Evolutionary conservation across 2,113 vertebrate genomes (phyloP).

Genomic region (Chunga burmeisteri): DNA sequence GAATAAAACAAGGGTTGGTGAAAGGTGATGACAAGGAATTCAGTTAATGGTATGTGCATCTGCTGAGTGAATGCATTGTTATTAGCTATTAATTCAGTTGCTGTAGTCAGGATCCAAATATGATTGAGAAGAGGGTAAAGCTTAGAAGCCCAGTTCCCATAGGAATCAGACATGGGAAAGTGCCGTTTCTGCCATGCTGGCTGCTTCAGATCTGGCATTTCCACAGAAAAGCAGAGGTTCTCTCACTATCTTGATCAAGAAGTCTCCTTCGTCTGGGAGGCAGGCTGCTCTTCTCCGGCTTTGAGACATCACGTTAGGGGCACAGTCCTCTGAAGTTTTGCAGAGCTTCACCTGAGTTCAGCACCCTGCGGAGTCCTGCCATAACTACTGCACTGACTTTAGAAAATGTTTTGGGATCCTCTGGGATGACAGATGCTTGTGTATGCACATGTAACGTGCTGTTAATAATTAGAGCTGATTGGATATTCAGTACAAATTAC

Average conservation of each 20-base stretch:
- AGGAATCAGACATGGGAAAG: not conserved
- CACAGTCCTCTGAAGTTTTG: not conserved
- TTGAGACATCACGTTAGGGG: not conserved
- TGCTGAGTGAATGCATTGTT: not conserved
- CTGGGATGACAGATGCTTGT: slow-evolving; percentile 59
- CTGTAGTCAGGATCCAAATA: not conserved
- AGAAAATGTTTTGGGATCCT: slow-evolving; percentile 31
- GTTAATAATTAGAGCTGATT: slow-evolving; percentile 65
- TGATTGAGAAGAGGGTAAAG: not conserved
- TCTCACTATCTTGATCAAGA: not conserved
- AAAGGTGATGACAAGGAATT: not conserved
- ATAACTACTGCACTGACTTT: not conserved
- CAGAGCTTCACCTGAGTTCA: not conserved
- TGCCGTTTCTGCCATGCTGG: not conserved
- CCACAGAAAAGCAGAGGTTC: not conserved
- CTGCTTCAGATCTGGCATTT: not conserved
- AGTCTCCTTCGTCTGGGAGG: not conserved
- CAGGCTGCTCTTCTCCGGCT: not conserved
- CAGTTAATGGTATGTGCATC: not conserved
- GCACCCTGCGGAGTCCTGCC: not conserved
- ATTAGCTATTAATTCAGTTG: slow-evolving; percentile 4
- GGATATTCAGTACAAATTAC: slow-evolving; percentile 59
- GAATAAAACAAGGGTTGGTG: not conserved
- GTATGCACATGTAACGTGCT: slow-evolving; percentile 49
- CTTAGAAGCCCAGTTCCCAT: not conserved